These are phyloP conservation scores for Ophonus ardosiacus DNA, from an alignment of 2,888 invertebrate genomes.

Conservation along the genomic window DNA sequence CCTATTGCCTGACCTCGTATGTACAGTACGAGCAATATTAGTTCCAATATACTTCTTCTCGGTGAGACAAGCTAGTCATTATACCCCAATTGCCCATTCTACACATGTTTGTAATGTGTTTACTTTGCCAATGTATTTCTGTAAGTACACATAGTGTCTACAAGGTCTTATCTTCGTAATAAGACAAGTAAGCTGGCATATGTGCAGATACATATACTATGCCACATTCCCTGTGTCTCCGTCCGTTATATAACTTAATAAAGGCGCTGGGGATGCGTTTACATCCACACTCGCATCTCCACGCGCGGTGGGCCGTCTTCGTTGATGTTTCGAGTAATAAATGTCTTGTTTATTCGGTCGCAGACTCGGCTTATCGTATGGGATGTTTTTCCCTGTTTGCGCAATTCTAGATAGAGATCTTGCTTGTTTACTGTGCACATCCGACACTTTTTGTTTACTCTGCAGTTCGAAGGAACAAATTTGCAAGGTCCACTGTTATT, in stretches of 20 bases:
- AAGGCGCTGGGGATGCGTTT: constrained; percentile 22
- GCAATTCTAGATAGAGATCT: constrained; percentile 63
- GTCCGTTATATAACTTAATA: constrained; percentile 50
- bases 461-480: constrained; percentile 60
- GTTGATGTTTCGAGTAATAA: constrained; percentile 68
- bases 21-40: no score
- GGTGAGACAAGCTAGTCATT: no score
- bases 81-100: no score
- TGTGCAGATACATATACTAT: no score
- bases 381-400: constrained; percentile 62
- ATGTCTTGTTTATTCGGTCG: constrained; percentile 71
- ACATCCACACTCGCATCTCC: not conserved
- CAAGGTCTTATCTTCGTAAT: no score
- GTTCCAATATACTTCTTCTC: no score
- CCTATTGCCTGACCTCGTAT: no score
- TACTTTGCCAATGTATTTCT: no score
- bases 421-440: constrained; percentile 61
- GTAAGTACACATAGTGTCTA: no score
- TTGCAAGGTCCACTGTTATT: constrained; percentile 62
- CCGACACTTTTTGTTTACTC: constrained; percentile 63
- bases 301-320: constrained; percentile 15
- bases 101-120: no score
- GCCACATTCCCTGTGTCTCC: no score
- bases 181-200: no score
- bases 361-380: constrained; percentile 56